Evolutionary conservation across 2,113 vertebrate species (phyloP).

Genomic region (Xyliphius kryptos): DNA sequence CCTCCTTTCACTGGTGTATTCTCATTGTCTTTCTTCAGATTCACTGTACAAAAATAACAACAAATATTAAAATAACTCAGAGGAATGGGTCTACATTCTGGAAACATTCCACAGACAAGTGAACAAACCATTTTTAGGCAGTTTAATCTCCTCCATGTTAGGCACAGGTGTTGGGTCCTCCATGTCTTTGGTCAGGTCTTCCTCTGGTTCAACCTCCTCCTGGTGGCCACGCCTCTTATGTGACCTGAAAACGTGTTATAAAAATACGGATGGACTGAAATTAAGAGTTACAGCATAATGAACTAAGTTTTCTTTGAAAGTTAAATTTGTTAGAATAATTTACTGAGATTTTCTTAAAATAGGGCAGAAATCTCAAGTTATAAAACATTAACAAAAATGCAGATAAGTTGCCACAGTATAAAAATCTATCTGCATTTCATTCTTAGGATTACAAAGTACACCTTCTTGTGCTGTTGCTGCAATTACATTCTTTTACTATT

Average conservation of each 20-base stretch:
- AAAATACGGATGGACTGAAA: not conserved
- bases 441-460: too few relatives aligned
- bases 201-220: conserved; percentile 85
- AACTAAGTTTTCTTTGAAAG: not conserved
- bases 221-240: conserved; percentile 82
- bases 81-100: not conserved
- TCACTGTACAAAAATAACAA: conserved; percentile 66
- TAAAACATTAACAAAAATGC: too few relatives aligned
- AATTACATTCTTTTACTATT: too few relatives aligned
- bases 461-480: too few relatives aligned
- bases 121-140: conserved; percentile 89
- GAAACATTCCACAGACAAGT: not conserved
- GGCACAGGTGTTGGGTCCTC: conserved; percentile 94
- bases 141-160: conserved; percentile 90
- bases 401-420: too few relatives aligned
- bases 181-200: conserved; percentile 97
- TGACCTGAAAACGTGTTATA: conserved; percentile 53
- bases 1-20: conserved; percentile 97
- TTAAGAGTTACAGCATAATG: not conserved
- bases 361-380: too few relatives aligned
- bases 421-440: too few relatives aligned
- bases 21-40: conserved; percentile 96
- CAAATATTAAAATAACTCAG: not conserved
- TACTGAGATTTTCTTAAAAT: too few relatives aligned
- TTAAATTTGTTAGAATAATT: too few relatives aligned